Evolutionary conservation across 1,140 invertebrate genomes (phyloP), one percentile per base, ranked within the genome.

Genomic region (Ectropis grisescens): DNA sequence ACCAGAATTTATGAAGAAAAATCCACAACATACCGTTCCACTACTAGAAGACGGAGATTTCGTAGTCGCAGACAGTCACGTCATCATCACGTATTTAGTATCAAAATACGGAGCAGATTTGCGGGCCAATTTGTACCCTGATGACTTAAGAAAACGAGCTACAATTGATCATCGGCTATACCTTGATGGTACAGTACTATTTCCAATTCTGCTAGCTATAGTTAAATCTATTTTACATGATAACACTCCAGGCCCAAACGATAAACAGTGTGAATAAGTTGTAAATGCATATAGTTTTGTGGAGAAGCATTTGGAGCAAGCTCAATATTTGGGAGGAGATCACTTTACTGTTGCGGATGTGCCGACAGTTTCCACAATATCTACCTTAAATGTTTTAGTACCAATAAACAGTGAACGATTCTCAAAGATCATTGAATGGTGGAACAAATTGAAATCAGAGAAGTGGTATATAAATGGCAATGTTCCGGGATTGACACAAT

Each of bases 131-230:
- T 55, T 89, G 1, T 89, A 88, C 61, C 88, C 88, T 1, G 80
- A 68, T 22, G 85, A 88, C 47, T 47, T 82, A 0, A 44, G 79
- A 22, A 47, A 61, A 19, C 47, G 87, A 27, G 86, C 85, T 6
- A 29, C 78, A 2, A 74, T 90, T 6, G 82, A 89, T 57, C 75
- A 84, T 34, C 58, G 83, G 6, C 49, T 89, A 26, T 81, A 83
- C 42, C 88, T 88, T 46, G 86, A 89, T 41, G 68, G 79, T 8
- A 79, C 84, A 11, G 71, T 79, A 8, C 51, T 89, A 0, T 86
- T 60, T 13, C 38, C 42, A 2, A 32, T 15, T 28, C 10, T 48
- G 0, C 5, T 8, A 14, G 25, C 13, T 1, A 31, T 35, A 0
- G 2, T 37, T 2, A 4, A 6, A 2, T 7, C 14, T 12, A 4